Conservation (phyloP, 2,113 vertebrate genomes). For the Coptodon rendalli region DNA sequence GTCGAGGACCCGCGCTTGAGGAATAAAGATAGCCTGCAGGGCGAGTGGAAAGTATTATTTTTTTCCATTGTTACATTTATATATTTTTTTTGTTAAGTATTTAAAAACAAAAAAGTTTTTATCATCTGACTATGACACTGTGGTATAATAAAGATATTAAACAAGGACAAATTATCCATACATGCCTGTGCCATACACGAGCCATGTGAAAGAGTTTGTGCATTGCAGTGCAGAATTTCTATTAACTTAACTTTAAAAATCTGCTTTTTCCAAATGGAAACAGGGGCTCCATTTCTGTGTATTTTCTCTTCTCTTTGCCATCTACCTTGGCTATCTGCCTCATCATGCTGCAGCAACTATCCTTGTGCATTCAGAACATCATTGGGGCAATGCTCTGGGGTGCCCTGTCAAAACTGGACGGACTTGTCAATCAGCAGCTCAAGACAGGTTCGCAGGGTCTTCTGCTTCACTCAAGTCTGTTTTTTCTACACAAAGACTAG, state of each 20-base stretch:
- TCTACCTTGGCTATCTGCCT: not conserved
- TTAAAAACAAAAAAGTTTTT: not conserved
- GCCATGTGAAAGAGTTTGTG: not conserved
- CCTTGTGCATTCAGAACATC: not conserved
- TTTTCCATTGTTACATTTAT: not conserved
- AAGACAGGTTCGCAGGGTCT: not conserved
- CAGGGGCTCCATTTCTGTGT: not conserved
- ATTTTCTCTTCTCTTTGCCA: not conserved
- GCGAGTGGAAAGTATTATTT: not conserved
- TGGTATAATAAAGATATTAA: not conserved
- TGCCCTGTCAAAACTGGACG: not conserved
- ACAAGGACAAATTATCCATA: not conserved
- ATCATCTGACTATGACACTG: not conserved
- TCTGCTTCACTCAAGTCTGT: not conserved
- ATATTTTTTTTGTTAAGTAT: not conserved
- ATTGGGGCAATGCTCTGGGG: not conserved
- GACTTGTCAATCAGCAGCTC: constrained; percentile 8
- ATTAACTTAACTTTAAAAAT: not conserved
- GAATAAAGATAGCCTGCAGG: not conserved
- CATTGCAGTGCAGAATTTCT: not conserved
- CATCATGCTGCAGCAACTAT: not conserved
- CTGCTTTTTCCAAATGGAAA: not conserved
- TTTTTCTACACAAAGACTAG: not conserved
- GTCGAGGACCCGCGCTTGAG: not conserved
- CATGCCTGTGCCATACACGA: not conserved